phyloP scores from a whole-genome alignment of 2,888 invertebrate genomes.

The Drosophila villosipedis region DNA sequence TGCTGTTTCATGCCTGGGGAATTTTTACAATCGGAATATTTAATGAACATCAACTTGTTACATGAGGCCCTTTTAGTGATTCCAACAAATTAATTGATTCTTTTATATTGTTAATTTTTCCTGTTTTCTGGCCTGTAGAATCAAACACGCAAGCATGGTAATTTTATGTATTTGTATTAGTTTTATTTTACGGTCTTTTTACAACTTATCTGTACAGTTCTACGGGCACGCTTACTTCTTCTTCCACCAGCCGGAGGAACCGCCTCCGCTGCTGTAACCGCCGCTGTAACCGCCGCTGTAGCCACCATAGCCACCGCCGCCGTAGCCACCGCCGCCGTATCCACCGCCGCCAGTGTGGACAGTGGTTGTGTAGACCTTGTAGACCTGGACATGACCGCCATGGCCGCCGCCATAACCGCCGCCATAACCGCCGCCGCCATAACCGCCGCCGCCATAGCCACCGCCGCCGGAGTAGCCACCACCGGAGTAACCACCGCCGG shows the following conservation, averaged over 20 bases:
- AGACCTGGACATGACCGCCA: conserved; percentile 47
- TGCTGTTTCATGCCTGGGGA: background rate
- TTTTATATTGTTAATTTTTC: background rate
- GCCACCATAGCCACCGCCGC: conserved; percentile 15
- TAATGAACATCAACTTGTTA: background rate
- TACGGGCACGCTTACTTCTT: conserved; percentile 58
- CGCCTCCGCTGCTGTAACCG: conserved; percentile 2
- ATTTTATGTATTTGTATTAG: conserved; percentile 5
- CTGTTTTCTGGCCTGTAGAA: conserved; percentile 10
- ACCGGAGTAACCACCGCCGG: conserved; percentile 23
- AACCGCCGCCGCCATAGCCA: conserved; percentile 27
- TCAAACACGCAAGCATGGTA: conserved; percentile 31
- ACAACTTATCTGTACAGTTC: conserved; percentile 4
- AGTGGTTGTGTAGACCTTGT: conserved; percentile 43
- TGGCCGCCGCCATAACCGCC: conserved; percentile 25
- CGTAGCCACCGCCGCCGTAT: conserved; percentile 24
- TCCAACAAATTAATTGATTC: conserved; percentile 1
- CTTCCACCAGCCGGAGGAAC: conserved; percentile 71
- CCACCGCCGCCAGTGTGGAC: conserved; percentile 24
- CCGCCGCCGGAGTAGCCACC: conserved; percentile 24
- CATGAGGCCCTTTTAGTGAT: background rate
- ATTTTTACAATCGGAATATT: background rate
- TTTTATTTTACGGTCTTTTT: conserved; percentile 26
- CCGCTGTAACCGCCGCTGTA: conserved; percentile 1
- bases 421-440: conserved; percentile 36